These are phyloP conservation scores for Pteronotus mesoamericanus DNA, from an alignment of 2,797 vertebrate species.

Conservation along the genomic window DNA sequence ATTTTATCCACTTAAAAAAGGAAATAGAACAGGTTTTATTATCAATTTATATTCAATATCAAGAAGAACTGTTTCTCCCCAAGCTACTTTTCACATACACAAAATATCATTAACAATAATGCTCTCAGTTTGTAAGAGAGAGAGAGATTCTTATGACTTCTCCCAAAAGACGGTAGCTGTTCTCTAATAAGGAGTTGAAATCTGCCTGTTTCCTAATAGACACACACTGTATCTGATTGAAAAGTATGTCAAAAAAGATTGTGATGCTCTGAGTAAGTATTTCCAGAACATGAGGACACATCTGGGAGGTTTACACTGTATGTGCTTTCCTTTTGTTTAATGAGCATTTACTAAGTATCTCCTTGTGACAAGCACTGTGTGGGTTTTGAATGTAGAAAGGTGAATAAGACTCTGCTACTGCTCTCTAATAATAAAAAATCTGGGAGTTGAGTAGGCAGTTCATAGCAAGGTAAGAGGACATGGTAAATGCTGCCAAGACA, in stretches of 20 bases:
- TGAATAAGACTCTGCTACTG: not conserved
- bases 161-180: not conserved
- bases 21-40: constrained; percentile 20
- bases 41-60: constrained; percentile 51
- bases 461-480: not conserved
- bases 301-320: not conserved
- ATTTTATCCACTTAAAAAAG: constrained; percentile 47
- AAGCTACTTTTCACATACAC: not conserved
- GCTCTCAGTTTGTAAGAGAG: not conserved
- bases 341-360: not conserved
- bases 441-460: not conserved
- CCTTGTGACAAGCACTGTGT: not conserved
- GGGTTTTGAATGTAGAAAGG: not conserved
- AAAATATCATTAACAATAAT: constrained; percentile 29
- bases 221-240: not conserved
- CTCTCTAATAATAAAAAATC: not conserved
- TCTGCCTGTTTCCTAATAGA: not conserved
- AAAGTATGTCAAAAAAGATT: not conserved
- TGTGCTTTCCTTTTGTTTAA: not conserved
- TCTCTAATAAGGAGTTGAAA: not conserved
- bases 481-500: not conserved
- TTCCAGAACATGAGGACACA: not conserved
- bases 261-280: not conserved
- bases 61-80: not conserved
- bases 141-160: not conserved